Percentiles rank a stretch among this genome's conserved stretches.
Conservation (phyloP, 64 coral and sea anemone genomes). For the Hydrozoanthus tunicans region DNA sequence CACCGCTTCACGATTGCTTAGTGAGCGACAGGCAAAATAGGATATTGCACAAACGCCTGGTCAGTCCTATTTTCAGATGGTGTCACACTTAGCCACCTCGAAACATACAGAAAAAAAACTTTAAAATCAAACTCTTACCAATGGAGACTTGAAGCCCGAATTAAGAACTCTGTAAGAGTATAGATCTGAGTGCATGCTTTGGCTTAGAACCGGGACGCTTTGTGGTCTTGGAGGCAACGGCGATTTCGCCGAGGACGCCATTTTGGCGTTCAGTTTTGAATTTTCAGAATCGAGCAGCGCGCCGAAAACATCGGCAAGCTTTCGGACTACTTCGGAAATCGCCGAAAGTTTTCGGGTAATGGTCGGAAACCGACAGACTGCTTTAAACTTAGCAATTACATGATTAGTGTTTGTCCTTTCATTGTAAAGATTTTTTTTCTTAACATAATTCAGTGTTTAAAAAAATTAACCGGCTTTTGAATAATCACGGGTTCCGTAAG, state of each 20-base stretch:
- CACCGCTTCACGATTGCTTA: too few species aligned
- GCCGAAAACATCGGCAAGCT: conserved; percentile 78
- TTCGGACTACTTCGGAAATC: neutral
- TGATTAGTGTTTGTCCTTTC: neutral
- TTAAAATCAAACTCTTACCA: conserved; percentile 62
- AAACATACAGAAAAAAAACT: neutral
- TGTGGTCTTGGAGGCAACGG: conserved; percentile 77
- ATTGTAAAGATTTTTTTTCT: neutral
- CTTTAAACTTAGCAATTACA: too few species aligned
- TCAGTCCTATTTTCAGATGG: neutral
- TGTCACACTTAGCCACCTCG: neutral
- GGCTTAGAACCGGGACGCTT: conserved; percentile 81
- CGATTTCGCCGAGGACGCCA: conserved; percentile 83
- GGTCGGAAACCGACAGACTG: neutral
- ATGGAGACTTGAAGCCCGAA: conserved; percentile 66
- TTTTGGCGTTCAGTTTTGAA: conserved; percentile 82
- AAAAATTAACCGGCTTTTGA: too few species aligned
- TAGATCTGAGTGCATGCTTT: conserved; percentile 74
- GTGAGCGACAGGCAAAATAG: neutral
- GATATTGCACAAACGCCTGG: neutral
- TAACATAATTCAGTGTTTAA: too few species aligned
- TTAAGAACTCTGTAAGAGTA: conserved; percentile 49
- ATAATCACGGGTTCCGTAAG: too few species aligned
- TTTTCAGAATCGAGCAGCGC: conserved; percentile 72
- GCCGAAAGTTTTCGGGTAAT: conserved; percentile 1